These are phyloP conservation scores for Cyprinodon tularosa DNA, from an alignment of 2,113 vertebrate genomes.

Conservation along the genomic window DNA sequence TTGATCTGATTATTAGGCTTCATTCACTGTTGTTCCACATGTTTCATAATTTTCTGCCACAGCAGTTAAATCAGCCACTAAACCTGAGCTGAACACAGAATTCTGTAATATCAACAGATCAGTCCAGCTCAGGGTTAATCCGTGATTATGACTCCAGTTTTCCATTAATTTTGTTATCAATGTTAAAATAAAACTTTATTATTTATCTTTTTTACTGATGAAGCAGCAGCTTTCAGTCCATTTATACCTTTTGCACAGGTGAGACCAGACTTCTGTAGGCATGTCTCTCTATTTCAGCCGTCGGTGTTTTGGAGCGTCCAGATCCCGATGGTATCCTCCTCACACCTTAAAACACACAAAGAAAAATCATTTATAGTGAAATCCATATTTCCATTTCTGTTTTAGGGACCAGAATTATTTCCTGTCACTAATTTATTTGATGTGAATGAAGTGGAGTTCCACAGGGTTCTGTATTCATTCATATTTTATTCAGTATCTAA, in stretches of 20 bases:
- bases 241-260: slow-evolving; percentile 39
- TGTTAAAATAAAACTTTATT: neutral
- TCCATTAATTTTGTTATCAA: neutral
- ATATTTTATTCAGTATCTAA: no score
- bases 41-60: no score
- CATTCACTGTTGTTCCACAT: no score
- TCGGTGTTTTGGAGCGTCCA: slow-evolving; percentile 76
- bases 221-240: neutral
- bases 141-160: neutral
- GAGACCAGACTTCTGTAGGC: slow-evolving; percentile 66
- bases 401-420: no score
- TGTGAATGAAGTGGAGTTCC: neutral
- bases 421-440: neutral
- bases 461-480: no score
- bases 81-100: neutral
- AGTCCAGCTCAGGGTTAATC: neutral
- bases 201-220: neutral
- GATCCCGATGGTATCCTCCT: slow-evolving; percentile 50
- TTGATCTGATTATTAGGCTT: no score
- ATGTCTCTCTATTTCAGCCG: slow-evolving; percentile 70
- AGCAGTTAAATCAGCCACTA: no score
- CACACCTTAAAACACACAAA: slow-evolving; percentile 28
- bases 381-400: no score
- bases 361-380: no score
- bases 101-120: neutral